Evolutionary conservation across 1,140 invertebrate species (phyloP), one percentile per base, ranked within the genome.

Genomic region (Lasioglossum albipes): DNA sequence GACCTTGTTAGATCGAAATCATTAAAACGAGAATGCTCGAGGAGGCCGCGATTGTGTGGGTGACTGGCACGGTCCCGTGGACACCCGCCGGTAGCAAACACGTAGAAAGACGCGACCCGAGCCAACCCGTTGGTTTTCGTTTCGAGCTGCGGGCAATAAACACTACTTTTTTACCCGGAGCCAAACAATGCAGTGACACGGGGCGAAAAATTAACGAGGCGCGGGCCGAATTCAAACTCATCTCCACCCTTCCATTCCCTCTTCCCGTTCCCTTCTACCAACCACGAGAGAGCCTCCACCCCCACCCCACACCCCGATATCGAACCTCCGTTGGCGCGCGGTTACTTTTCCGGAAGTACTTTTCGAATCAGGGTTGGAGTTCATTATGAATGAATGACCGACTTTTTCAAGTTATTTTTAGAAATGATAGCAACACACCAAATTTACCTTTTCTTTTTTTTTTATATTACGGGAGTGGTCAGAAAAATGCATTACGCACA

Each of bases 171-270:
- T 36, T 36, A 36, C 36, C 68, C 71, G 72, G 45, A 36, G 57
- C 57, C 76, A 81, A 84, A 89, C 88, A 89, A 87, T 88, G 78
- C 79, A 82, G 75, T 79, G 82, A 88, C 87, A 87, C 69, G 76
- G 61, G 79, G 73, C 67, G 87, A 89, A 89, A 88, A 89, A 88
- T 88, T 89, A 88, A 89, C 87, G 88, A 88, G 85, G 84, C 81
- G 80, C 71, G 78, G 70, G 76, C 66, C 79, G 75, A 87, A 87
- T 75, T 84, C 81, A 72, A 73, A 81, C 75, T 83, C 84, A 62
- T 80, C 61, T 80, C 69, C 81, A 42, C 45, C 79, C 76, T 71
- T 54, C 66, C 75, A 16, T 22, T 69, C 61, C 42, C 74, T 69
- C 80, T 59, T 62, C 57, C 27, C 42, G 54, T 16, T 59, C 62